Evolutionary conservation across 2,113 vertebrate species (phyloP).

Genomic region (Strix uralensis): DNA sequence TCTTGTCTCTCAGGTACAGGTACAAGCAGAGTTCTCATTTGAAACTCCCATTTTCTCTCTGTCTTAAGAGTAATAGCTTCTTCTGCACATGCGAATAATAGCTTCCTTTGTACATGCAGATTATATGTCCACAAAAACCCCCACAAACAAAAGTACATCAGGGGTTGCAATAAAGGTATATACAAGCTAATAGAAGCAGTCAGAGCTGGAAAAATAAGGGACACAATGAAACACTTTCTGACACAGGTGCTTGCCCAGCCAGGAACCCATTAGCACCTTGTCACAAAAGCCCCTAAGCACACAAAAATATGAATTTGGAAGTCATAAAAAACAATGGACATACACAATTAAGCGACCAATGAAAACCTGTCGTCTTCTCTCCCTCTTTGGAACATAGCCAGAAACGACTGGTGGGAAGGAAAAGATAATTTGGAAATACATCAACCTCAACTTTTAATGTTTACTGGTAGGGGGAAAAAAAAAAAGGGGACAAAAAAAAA

Average conservation of each 20-base stretch:
- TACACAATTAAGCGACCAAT: constrained; percentile 4
- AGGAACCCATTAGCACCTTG: constrained; percentile 67
- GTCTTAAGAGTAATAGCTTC: neutral
- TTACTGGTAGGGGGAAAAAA: neutral
- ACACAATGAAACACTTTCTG: constrained; percentile 62
- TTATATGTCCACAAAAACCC: neutral
- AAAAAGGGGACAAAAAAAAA: no score
- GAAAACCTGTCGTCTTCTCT: neutral
- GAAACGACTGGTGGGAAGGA: neutral
- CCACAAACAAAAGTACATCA: neutral
- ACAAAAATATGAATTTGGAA: constrained; percentile 45
- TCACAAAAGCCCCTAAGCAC: constrained; percentile 42
- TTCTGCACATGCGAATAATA: neutral
- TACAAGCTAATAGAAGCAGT: constrained; percentile 22
- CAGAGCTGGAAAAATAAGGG: constrained; percentile 36
- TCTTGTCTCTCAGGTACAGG: neutral
- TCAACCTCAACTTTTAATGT: neutral
- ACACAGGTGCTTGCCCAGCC: constrained; percentile 59
- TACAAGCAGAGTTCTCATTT: neutral
- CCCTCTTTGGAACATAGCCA: neutral
- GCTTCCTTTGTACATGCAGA: neutral
- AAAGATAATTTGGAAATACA: neutral
- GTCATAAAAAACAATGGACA: constrained; percentile 23
- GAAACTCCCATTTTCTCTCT: neutral
- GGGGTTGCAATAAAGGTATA: neutral